Evolutionary conservation across 2,888 invertebrate species (phyloP).

Genomic region (Uropetala carovei): DNA sequence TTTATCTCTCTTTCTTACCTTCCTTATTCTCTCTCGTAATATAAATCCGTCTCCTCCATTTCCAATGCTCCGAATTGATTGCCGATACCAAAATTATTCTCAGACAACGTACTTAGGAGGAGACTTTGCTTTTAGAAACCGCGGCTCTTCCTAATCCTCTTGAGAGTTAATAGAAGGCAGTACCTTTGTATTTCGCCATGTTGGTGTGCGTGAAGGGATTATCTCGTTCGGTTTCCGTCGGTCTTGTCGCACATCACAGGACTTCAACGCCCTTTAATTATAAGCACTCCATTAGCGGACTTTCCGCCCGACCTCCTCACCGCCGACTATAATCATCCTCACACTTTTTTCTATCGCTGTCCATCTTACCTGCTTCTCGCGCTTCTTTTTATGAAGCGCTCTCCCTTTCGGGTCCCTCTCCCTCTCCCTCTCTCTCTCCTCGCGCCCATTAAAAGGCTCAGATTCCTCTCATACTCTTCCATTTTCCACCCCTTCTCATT

Average conservation of each 20-base stretch:
- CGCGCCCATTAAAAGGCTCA: no score
- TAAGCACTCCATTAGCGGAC: conserved; percentile 28
- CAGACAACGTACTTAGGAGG: not conserved
- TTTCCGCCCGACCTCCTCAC: conserved; percentile 28
- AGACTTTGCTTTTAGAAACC: not conserved
- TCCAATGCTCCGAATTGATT: not conserved
- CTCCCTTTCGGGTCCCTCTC: not conserved
- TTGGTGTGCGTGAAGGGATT: not conserved
- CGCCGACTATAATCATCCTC: conserved; percentile 28
- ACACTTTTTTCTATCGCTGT: conserved; percentile 13
- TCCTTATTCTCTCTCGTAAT: not conserved
- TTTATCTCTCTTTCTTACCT: not conserved
- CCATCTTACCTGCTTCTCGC: conserved; percentile 11
- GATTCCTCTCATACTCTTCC: no score
- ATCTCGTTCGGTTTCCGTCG: conserved; percentile 1
- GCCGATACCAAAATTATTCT: not conserved
- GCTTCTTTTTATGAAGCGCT: conserved; percentile 5
- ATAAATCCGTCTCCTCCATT: not conserved
- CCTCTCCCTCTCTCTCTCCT: no score
- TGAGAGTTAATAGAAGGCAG: not conserved
- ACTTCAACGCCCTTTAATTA: conserved; percentile 35
- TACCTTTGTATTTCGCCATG: not conserved
- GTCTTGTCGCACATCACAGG: conserved; percentile 4
- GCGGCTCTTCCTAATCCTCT: not conserved
- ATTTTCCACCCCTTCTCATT: no score